Evolutionary conservation across 2,888 invertebrate species (phyloP).

Genomic region (Caenorhabditis uteleia): DNA sequence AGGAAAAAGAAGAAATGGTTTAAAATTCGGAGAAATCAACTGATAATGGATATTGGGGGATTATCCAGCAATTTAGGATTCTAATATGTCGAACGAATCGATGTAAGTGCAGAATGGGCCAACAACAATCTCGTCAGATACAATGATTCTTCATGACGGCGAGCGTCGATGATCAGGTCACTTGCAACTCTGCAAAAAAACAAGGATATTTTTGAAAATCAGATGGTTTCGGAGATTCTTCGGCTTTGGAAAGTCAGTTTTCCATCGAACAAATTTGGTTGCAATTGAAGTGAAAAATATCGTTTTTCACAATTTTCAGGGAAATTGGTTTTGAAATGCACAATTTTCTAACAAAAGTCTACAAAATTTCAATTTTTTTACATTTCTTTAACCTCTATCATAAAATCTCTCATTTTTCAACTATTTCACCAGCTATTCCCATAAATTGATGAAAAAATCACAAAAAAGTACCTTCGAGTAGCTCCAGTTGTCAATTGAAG

Average conservation of each 20-base stretch:
- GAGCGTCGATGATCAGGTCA: slow-evolving; percentile 45
- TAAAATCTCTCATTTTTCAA: neutral
- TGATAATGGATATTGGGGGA: neutral
- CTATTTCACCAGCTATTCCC: neutral
- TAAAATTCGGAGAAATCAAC: neutral
- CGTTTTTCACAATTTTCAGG: neutral
- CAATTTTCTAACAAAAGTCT: neutral
- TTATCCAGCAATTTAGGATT: neutral
- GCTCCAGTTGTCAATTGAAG: slow-evolving; percentile 42
- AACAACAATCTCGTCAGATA: slow-evolving; percentile 42
- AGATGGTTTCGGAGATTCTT: no score
- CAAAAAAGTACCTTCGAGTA: slow-evolving; percentile 24
- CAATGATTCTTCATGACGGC: slow-evolving; percentile 48
- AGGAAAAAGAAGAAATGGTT: neutral
- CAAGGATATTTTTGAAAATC: neutral
- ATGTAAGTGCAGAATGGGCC: slow-evolving; percentile 46
- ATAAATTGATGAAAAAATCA: neutral
- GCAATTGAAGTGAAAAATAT: neutral
- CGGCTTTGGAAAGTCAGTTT: neutral
- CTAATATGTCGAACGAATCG: slow-evolving; percentile 47
- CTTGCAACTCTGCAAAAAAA: slow-evolving; percentile 27
- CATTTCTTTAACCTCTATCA: no score
- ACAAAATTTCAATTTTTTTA: neutral
- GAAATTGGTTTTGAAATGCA: neutral
- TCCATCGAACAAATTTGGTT: neutral